Evolutionary conservation across 2,888 invertebrate genomes (phyloP).

Genomic region (Furcula furcula): DNA sequence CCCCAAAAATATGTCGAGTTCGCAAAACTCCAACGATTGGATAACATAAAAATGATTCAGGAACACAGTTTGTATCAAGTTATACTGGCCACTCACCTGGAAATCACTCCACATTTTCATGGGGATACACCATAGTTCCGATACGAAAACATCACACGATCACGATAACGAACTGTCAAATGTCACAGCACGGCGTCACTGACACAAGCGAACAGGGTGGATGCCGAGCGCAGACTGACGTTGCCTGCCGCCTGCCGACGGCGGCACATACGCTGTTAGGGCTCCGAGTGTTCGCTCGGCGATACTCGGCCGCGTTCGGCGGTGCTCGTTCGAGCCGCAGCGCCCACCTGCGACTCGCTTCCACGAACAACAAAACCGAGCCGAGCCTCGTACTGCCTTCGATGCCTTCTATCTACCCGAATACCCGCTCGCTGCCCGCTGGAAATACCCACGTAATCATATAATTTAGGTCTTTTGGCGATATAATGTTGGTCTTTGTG

Average conservation of each 20-base stretch:
- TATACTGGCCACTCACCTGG: conserved; percentile 59
- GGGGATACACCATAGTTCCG: conserved; percentile 81
- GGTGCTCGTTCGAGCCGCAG: conserved; percentile 37
- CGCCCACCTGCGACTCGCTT: conserved; percentile 77
- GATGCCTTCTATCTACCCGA: conserved; percentile 42
- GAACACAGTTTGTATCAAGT: conserved; percentile 6
- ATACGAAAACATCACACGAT: conserved; percentile 80
- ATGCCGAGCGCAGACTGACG: conserved; percentile 74
- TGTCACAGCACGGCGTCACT: conserved; percentile 71
- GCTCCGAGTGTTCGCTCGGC: conserved; percentile 31
- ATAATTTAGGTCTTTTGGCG: too few species aligned
- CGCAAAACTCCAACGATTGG: conserved; percentile 24
- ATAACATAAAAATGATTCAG: neutral
- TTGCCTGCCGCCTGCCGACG: conserved; percentile 31
- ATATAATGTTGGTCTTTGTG: too few species aligned
- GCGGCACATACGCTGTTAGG: conserved; percentile 41
- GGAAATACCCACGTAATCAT: conserved; percentile 46
- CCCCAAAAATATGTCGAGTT: conserved; percentile 16
- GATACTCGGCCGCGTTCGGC: conserved; percentile 42
- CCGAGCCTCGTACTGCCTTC: conserved; percentile 43
- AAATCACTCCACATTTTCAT: conserved; percentile 83
- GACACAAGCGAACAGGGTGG: conserved; percentile 58
- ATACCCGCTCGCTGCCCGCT: conserved; percentile 37
- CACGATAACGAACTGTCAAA: conserved; percentile 80
- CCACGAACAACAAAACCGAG: conserved; percentile 73